Base-by-base conservation (phyloP, 2,888 invertebrate genomes). In the Trichogramma evanescens region DNA sequence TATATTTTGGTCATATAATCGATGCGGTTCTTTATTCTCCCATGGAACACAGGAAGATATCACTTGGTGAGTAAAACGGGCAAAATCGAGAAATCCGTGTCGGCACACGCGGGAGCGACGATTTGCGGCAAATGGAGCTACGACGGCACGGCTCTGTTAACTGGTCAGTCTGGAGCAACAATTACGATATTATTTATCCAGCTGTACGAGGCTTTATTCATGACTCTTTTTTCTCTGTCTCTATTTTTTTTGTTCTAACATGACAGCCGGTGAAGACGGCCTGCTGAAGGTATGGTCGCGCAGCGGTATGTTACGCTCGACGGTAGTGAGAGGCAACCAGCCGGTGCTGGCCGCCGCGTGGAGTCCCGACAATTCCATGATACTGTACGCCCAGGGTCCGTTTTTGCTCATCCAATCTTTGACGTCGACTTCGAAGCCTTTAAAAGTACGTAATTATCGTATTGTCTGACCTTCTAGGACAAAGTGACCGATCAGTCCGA, bases 271-370 rank as follows among this genome's bases (percentile, higher is more conserved):
- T 0, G 98, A 99, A 81, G 99, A 99, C 80, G 99, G 98, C 2
- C 85, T 87, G 59, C 87, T 98, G 3, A 97, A 97, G 80, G 89
- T 98, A 62, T 99, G 98, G 98, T 98, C 98, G 0, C 83, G 95
- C 51, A 93, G 91, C 71, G 98, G 97, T 9, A 89, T 95, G 83
- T 82, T 99, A 9, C 84, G 99, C 2, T 95, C 96, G 0, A 91
- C 91, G 1, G 86, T 96, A 1, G 86, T 93, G 50, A 89, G 92
- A 67, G 90, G 89, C 59, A 89, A 89, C 70, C 82, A 84, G 56
- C 88, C 95, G 0, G 88, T 95, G 60, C 90, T 94, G 70, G 86
- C 87, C 58, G 89, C 93, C 4, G 86, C 88, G 48, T 98, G 96
- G 90, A 86, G 87, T 55, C 87, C 89, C 0, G 87, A 86, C 68